phyloP scores from a whole-genome alignment of 2,113 vertebrate species.

The Butorides virescens region DNA sequence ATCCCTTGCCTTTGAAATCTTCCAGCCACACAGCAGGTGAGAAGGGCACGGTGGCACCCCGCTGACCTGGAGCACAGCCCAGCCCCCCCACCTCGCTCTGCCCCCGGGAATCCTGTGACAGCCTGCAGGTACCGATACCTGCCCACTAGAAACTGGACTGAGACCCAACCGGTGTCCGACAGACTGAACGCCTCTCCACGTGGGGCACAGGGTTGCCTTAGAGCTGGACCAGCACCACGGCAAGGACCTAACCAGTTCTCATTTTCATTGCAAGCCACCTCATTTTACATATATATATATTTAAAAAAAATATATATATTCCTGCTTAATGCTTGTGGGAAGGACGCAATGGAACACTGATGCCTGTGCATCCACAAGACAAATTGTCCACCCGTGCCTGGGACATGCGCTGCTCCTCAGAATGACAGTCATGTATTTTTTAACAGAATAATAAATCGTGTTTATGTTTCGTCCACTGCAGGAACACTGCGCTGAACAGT shows the following conservation, averaged over 20 bases:
- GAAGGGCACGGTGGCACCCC: not conserved
- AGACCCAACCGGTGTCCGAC: not conserved
- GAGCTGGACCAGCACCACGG: not conserved
- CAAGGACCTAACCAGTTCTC: too few species aligned
- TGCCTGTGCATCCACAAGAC: not conserved
- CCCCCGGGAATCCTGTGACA: not conserved
- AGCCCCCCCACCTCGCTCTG: not conserved
- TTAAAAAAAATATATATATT: not conserved
- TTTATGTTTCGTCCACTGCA: not conserved
- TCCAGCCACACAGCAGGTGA: not conserved
- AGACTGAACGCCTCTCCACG: fast-evolving
- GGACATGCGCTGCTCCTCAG: not conserved
- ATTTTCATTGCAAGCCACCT: not conserved
- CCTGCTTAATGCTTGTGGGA: not conserved
- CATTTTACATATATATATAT: not conserved
- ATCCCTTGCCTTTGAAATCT: not conserved
- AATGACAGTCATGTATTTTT: not conserved
- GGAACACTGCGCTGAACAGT: not conserved
- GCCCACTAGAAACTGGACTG: not conserved
- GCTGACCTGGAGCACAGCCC: not conserved
- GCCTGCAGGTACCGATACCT: not conserved
- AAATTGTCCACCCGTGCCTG: not conserved
- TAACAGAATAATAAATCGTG: not conserved
- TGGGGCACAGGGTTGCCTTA: not conserved
- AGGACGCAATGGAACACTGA: not conserved